Percentiles rank a stretch among this genome's conserved stretches.
phyloP scores from a whole-genome alignment of 2,888 invertebrate species.

The Oligia latruncula region DNA sequence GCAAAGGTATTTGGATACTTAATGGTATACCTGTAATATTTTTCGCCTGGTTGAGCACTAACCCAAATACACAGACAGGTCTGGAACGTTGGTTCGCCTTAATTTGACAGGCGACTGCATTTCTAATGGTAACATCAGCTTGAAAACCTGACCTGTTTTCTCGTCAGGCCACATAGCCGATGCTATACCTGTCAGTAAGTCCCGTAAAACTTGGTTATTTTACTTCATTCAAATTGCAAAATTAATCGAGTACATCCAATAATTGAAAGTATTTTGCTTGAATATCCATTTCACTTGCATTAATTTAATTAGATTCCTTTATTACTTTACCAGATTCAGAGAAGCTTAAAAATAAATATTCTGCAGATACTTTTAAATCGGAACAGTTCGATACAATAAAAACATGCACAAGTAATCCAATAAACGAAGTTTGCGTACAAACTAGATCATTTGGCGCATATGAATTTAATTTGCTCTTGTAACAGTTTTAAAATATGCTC shows the following conservation, averaged over 20 bases:
- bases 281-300: not conserved
- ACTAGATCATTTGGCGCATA: conserved; percentile 80
- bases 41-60: conserved; percentile 27
- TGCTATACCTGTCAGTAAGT: not conserved
- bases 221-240: conserved; percentile 7
- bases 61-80: conserved; percentile 37
- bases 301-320: conserved; percentile 15
- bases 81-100: conserved; percentile 23
- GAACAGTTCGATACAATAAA: conserved; percentile 21
- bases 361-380: conserved; percentile 14
- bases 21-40: not conserved
- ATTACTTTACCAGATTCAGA: not conserved
- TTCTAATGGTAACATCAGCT: conserved; percentile 34
- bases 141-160: conserved; percentile 38
- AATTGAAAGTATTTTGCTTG: conserved; percentile 4
- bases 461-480: conserved; percentile 78
- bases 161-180: not conserved
- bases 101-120: conserved; percentile 53
- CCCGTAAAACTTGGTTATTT: conserved; percentile 14
- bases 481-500: conserved; percentile 84
- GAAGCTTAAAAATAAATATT: conserved; percentile 14
- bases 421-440: conserved; percentile 52
- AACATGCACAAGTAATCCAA: conserved; percentile 24
- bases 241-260: conserved; percentile 19
- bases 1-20: not conserved